A percentile compares a stretch with the other conserved stretches of the same genome.
Conservation (phyloP, 2,113 vertebrate genomes). For the Macroglossus sobrinus region DNA sequence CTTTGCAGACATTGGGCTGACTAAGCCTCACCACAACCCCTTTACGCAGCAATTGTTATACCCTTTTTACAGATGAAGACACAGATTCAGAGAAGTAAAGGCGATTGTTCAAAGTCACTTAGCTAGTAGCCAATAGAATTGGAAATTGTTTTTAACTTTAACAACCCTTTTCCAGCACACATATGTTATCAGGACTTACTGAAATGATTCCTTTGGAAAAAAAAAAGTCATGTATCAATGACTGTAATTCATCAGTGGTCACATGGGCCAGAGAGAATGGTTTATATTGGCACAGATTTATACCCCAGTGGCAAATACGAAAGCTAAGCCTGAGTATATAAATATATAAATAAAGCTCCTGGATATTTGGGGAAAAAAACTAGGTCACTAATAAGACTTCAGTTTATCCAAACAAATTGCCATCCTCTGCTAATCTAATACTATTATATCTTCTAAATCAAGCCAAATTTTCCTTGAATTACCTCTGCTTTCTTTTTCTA, state of each 20-base stretch:
- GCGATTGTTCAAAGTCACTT: not conserved
- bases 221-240: not conserved
- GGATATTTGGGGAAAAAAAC: not conserved
- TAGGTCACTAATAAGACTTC: not conserved
- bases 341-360: not conserved
- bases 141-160: not conserved
- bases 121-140: not conserved
- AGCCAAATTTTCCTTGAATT: not conserved
- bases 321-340: not conserved
- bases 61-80: not conserved
- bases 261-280: not conserved
- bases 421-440: constrained; percentile 8
- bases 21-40: not conserved
- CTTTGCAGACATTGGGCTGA: not conserved
- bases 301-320: not conserved
- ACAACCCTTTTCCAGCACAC: not conserved
- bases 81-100: not conserved
- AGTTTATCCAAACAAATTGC: not conserved
- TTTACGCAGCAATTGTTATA: not conserved
- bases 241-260: not conserved
- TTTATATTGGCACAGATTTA: not conserved
- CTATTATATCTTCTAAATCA: not conserved
- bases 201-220: not conserved
- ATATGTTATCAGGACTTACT: not conserved
- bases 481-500: not conserved